Evolutionary conservation across 2,888 invertebrate species (phyloP).

Genomic region (Lymantria monacha): DNA sequence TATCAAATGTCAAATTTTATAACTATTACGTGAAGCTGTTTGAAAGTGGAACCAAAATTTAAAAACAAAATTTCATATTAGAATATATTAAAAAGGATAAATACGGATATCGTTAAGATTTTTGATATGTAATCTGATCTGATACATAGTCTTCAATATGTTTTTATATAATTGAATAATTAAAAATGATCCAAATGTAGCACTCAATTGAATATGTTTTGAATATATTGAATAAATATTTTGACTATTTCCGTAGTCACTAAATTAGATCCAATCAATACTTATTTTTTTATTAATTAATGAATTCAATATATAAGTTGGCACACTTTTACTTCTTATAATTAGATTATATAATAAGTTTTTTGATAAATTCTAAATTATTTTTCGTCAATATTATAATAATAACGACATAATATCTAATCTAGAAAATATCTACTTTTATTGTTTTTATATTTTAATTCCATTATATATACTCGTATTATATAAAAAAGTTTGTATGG

Average conservation of each 20-base stretch:
- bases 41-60: too few species aligned
- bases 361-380: not conserved
- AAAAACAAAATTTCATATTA: too few species aligned
- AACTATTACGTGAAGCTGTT: too few species aligned
- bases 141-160: not conserved
- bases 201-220: not conserved
- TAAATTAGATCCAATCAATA: not conserved
- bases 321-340: not conserved
- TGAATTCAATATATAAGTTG: slow-evolving; percentile 27
- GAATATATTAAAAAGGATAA: too few species aligned
- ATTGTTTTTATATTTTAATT: too few species aligned
- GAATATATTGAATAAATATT: not conserved
- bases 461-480: too few species aligned
- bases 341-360: slow-evolving; percentile 4
- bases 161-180: not conserved
- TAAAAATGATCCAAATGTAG: not conserved
- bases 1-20: too few species aligned
- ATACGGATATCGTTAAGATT: too few species aligned
- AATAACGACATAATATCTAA: too few species aligned
- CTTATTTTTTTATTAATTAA: not conserved
- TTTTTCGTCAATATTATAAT: too few species aligned
- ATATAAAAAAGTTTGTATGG: too few species aligned
- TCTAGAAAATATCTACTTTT: too few species aligned
- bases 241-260: slow-evolving; percentile 27
- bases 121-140: not conserved